These are phyloP conservation scores for Crocodylus rhombifer DNA, from an alignment of 2,797 vertebrate genomes.

Conservation along the genomic window DNA sequence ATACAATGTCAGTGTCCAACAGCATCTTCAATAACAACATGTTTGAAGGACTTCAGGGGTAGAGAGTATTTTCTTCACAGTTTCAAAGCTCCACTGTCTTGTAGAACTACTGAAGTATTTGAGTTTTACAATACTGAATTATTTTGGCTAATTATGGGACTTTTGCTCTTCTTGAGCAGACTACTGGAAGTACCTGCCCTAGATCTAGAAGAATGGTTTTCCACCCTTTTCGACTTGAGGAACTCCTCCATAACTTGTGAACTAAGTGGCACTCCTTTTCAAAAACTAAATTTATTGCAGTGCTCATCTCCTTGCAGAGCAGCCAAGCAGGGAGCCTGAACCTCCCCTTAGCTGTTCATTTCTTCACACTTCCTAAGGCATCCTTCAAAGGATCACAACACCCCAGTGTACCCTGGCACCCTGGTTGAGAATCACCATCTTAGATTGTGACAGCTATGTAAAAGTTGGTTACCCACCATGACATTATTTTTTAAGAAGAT, in stretches of 20 bases:
- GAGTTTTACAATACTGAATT: neutral
- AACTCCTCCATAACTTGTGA: too few relatives aligned
- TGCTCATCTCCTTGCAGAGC: too few relatives aligned
- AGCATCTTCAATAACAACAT: neutral
- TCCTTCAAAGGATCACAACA: too few relatives aligned
- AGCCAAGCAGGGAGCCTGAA: too few relatives aligned
- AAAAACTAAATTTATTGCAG: too few relatives aligned
- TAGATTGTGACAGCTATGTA: neutral
- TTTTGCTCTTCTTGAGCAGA: neutral
- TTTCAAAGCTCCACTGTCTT: neutral
- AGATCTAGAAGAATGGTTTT: too few relatives aligned
- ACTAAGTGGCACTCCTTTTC: too few relatives aligned
- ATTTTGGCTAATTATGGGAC: neutral
- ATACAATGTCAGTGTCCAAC: neutral
- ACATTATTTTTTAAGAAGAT: neutral
- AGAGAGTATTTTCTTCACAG: neutral
- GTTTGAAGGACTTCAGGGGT: neutral
- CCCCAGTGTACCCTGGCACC: too few relatives aligned
- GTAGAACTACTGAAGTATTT: neutral
- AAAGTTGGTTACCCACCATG: neutral
- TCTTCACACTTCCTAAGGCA: too few relatives aligned
- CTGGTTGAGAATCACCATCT: neutral
- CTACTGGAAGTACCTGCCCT: neutral
- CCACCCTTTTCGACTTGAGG: too few relatives aligned
- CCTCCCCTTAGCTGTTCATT: too few relatives aligned